Conservation (phyloP, 2,797 vertebrate genomes). For the Betta splendens region DNA sequence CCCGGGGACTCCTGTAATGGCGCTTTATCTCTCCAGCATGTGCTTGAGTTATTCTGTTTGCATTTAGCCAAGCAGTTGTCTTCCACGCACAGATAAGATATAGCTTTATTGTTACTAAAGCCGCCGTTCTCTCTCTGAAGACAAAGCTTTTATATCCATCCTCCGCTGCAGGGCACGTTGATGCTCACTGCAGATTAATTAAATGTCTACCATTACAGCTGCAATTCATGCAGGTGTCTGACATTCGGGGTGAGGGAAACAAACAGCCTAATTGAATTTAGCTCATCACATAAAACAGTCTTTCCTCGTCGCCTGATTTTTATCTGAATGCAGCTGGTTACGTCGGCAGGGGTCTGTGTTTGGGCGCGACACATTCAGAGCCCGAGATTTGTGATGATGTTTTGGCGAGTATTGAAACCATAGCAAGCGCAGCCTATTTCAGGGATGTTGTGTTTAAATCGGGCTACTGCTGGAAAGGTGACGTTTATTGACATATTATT, state of each 20-base stretch:
- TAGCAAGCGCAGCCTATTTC: slow-evolving; percentile 12
- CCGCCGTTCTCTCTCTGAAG: not conserved
- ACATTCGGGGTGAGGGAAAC: slow-evolving; percentile 29
- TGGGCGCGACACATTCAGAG: slow-evolving; percentile 4
- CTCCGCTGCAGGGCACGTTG: slow-evolving; percentile 15
- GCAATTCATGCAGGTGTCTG: slow-evolving; percentile 33
- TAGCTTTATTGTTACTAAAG: slow-evolving; percentile 15
- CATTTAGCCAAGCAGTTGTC: slow-evolving; percentile 36
- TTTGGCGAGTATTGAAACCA: slow-evolving; percentile 24
- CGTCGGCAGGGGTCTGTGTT: not conserved
- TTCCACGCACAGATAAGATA: slow-evolving; percentile 14
- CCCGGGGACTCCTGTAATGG: slow-evolving; percentile 38
- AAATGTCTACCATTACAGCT: slow-evolving; percentile 33
- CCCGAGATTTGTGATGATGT: not conserved
- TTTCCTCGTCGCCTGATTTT: slow-evolving; percentile 8
- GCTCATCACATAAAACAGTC: slow-evolving; percentile 14
- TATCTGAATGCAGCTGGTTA: slow-evolving; percentile 14
- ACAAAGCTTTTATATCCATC: slow-evolving; percentile 15
- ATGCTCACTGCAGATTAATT: slow-evolving; percentile 49
- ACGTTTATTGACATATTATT: no score
- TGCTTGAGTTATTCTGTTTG: slow-evolving; percentile 43
- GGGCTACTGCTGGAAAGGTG: no score
- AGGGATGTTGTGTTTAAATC: slow-evolving; percentile 8
- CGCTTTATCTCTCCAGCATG: slow-evolving; percentile 16
- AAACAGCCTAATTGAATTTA: slow-evolving; percentile 44